These are phyloP conservation scores for Hirtodrosophila histrioides DNA, from an alignment of 2,888 invertebrate species.

Conservation along the genomic window DNA sequence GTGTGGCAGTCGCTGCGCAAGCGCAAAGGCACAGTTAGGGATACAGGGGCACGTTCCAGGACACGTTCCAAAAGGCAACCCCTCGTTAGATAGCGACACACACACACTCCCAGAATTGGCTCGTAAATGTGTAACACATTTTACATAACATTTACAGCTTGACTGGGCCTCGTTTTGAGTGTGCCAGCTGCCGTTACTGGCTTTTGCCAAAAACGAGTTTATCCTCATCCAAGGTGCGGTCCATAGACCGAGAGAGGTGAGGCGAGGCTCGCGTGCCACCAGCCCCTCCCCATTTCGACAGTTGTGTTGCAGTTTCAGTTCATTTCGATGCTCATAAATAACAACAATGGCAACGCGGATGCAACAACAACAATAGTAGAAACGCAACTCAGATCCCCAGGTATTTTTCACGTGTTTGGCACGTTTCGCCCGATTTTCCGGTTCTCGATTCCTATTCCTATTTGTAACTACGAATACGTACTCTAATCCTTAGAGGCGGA, in stretches of 20 bases:
- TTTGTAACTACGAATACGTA: constrained; percentile 27
- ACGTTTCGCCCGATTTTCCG: constrained; percentile 81
- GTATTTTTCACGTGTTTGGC: constrained; percentile 83
- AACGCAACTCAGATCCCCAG: constrained; percentile 67
- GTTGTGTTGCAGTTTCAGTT: constrained; percentile 57
- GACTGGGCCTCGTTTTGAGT: constrained; percentile 22
- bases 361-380: constrained; percentile 35
- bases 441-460: constrained; percentile 60
- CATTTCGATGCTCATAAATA: constrained; percentile 78
- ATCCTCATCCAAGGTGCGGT: constrained; percentile 61
- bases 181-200: constrained; percentile 52
- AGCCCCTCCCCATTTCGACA: constrained; percentile 35
- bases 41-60: constrained; percentile 45
- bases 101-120: constrained; percentile 1
- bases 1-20: constrained; percentile 56
- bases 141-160: constrained; percentile 58
- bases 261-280: constrained; percentile 59
- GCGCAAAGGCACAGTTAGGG: constrained; percentile 46
- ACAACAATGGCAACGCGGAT: constrained; percentile 56
- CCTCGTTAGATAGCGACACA: constrained; percentile 55
- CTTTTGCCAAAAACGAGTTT: constrained; percentile 73
- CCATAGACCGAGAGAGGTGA: constrained; percentile 16
- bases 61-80: constrained; percentile 67
- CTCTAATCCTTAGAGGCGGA: constrained; percentile 53
- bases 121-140: constrained; percentile 56